phyloP scores from a whole-genome alignment of 2,113 vertebrate genomes.

The Polypterus bichir region DNA sequence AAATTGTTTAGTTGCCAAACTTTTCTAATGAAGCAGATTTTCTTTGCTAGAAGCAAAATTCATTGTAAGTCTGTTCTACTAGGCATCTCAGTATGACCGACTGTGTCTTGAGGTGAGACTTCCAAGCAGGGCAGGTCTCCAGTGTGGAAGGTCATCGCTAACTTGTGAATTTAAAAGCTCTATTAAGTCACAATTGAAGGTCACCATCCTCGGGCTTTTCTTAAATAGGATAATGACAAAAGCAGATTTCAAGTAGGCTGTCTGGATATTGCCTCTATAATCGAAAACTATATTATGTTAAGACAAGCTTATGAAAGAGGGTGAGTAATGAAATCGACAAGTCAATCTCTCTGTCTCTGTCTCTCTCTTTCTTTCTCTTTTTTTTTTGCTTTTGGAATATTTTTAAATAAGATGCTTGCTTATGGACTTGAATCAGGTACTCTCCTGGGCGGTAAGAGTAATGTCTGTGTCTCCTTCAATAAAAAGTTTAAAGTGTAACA shows the following conservation, averaged over 20 bases:
- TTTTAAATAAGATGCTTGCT: conserved; percentile 47
- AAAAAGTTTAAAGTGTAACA: conserved; percentile 40
- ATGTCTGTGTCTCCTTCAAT: conserved; percentile 46
- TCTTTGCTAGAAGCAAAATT: too few species aligned
- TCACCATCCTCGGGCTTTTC: conserved; percentile 7
- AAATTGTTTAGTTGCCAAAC: too few species aligned
- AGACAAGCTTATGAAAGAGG: conserved; percentile 20
- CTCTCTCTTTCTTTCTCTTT: too few species aligned
- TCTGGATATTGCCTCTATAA: conserved; percentile 1
- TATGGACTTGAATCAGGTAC: conserved; percentile 29
- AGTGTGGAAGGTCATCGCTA: conserved; percentile 26
- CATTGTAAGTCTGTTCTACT: too few species aligned
- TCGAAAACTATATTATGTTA: conserved; percentile 6
- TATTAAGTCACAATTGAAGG: conserved; percentile 27
- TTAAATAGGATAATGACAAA: conserved; percentile 2
- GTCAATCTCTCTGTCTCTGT: conserved; percentile 20
- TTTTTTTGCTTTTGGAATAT: conserved; percentile 50
- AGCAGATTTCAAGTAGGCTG: background rate
- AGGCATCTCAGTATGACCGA: background rate
- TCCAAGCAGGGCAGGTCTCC: conserved; percentile 32
- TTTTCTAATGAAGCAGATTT: too few species aligned
- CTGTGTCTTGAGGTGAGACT: conserved; percentile 26
- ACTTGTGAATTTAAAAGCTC: conserved; percentile 41
- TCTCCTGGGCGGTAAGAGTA: conserved; percentile 21
- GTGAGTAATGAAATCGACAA: conserved; percentile 52